phyloP scores from a whole-genome alignment of 2,888 invertebrate species.

The Agrotis segetum region DNA sequence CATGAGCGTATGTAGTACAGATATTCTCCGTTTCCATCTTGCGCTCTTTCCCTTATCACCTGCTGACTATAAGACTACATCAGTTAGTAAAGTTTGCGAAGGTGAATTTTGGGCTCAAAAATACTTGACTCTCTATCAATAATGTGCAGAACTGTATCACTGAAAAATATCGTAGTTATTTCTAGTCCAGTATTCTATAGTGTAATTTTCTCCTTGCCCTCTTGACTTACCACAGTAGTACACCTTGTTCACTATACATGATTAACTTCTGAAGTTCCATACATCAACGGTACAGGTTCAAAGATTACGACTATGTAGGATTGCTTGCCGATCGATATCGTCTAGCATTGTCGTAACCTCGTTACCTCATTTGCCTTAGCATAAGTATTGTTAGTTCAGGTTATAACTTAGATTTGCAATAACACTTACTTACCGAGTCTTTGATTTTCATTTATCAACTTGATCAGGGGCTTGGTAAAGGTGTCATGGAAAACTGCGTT shows the following conservation, averaged over 20 bases:
- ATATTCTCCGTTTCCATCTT: too few species aligned
- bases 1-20: too few species aligned
- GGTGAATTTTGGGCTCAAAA: too few species aligned
- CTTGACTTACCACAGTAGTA: conserved; percentile 14
- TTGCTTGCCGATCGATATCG: conserved; percentile 49
- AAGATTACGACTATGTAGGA: conserved; percentile 53
- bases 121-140: too few species aligned
- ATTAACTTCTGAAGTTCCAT: conserved; percentile 38
- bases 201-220: conserved; percentile 17
- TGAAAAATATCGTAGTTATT: too few species aligned
- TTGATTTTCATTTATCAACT: conserved; percentile 23
- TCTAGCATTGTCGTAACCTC: conserved; percentile 47
- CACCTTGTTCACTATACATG: conserved; percentile 23
- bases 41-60: too few species aligned
- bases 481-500: conserved; percentile 1
- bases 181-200: neutral
- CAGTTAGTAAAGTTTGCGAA: too few species aligned
- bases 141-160: too few species aligned
- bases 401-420: conserved; percentile 35
- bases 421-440: conserved; percentile 24
- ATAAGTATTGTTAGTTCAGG: conserved; percentile 39
- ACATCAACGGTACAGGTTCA: conserved; percentile 39
- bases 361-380: conserved; percentile 47
- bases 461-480: conserved; percentile 12
- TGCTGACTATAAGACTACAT: too few species aligned